Evolutionary conservation across 2,113 vertebrate species (phyloP), one percentile per base, ranked within the genome.

Genomic region (Macquaria australasica): DNA sequence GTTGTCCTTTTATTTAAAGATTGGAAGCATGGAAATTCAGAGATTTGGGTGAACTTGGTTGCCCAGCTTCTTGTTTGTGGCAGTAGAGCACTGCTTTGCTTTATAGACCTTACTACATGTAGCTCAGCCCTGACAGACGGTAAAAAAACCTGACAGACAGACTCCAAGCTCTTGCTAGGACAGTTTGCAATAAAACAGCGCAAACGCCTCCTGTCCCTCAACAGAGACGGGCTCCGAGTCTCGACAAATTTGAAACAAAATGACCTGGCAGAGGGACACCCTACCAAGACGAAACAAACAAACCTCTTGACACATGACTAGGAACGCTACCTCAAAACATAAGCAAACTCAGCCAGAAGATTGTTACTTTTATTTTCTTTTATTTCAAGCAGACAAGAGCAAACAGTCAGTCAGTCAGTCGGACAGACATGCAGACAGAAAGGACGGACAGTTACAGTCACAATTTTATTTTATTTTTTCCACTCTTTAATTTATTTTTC

Each of bases 301-400:
- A 91, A 95, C 93, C 95, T 95, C 93, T 84, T 73, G 66, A 91
- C 94, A 96, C 94, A 95, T 95, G 94, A 96, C 95, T 95, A 92
- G 95, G 91, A 95, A 96, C 91, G 94, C 95, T 96, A 96, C 96
- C 95, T 96, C 96, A 95, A 91, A 84, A 76, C 71, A 73, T n/a
- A 87, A 81, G 78, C 80, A 89, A 92, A 93, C 90, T 94, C 93
- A 93, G 91, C 93, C 91, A 92, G 92, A 96, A 95, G 94, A 95
- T 95, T 94, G 91, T 94, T 92, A 84, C 83, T 81, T 76, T 78
- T 75, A 28, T 63, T 85, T 72, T 69, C 37, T 72, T 90, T 71
- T 73, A n/a, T 58, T 23, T 5, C 43, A 90, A 90, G 81, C 64
- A 25, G 68, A 90, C 83, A 58, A 92, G 84, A 92, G 86, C 83